Evolutionary conservation across 2,113 vertebrate species (phyloP).

Genomic region (Haemorhous mexicanus): DNA sequence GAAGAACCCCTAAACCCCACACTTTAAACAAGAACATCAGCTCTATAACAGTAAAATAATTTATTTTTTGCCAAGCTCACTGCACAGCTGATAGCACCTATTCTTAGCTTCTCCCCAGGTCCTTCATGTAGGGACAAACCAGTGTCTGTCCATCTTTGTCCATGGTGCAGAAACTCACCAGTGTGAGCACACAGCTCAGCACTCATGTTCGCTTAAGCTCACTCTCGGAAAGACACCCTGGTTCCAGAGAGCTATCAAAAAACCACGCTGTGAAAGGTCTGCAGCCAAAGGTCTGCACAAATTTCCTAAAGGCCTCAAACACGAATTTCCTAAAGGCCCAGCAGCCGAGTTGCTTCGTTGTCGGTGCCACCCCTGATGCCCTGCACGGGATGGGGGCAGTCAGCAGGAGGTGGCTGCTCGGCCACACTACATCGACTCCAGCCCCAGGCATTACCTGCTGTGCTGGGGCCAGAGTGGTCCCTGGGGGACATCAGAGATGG

Average conservation of each 20-base stretch:
- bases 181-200: background rate
- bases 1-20: background rate
- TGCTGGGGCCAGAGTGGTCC: background rate
- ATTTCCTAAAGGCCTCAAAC: background rate
- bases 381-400: too few relatives aligned
- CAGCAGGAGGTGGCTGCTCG: background rate
- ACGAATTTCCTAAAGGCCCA: background rate
- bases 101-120: background rate
- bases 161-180: background rate
- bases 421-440: rapidly evolving
- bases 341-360: rapidly evolving
- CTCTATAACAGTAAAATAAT: background rate
- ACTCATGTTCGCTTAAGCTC: background rate
- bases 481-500: background rate
- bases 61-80: background rate
- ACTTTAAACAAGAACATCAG: background rate
- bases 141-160: background rate
- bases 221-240: background rate
- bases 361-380: rapidly evolving
- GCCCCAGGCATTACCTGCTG: background rate
- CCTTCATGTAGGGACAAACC: background rate
- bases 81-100: background rate
- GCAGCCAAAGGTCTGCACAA: background rate
- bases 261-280: rapidly evolving
- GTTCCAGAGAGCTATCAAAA: background rate